phyloP scores from a whole-genome alignment of 2,888 invertebrate species.

The Brachyptera risi region DNA sequence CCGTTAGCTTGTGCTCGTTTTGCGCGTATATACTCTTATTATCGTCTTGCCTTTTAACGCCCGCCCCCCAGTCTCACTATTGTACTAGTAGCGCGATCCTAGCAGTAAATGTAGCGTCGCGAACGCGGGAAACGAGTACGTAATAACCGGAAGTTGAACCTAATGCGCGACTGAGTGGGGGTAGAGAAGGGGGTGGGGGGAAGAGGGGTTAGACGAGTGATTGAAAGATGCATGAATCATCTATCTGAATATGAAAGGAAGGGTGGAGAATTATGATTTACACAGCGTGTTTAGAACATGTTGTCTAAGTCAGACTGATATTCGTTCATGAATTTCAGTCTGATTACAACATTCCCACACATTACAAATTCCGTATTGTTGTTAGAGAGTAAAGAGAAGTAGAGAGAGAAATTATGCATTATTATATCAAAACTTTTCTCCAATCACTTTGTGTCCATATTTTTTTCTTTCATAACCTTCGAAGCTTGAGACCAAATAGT shows the following conservation, averaged over 20 bases:
- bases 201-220: slow-evolving; percentile 11
- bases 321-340: too few relatives aligned
- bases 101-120: not conserved
- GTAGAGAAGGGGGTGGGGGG: not conserved
- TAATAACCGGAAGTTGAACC: slow-evolving; percentile 28
- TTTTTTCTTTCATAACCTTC: too few relatives aligned
- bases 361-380: too few relatives aligned
- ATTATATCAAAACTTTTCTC: too few relatives aligned
- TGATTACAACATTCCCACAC: too few relatives aligned
- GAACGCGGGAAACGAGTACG: slow-evolving; percentile 20
- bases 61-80: not conserved
- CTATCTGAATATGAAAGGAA: slow-evolving; percentile 1
- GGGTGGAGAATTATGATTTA: slow-evolving; percentile 2
- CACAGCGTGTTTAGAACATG: not conserved
- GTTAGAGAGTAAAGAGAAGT: too few relatives aligned
- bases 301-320: not conserved
- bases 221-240: slow-evolving; percentile 28
- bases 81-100: not conserved
- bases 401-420: too few relatives aligned
- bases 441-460: too few relatives aligned
- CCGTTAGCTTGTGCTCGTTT: not conserved
- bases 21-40: slow-evolving; percentile 2
- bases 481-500: too few relatives aligned
- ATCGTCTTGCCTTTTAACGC: slow-evolving; percentile 15
- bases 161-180: slow-evolving; percentile 20